Percentiles rank a stretch among this genome's conserved stretches.
phyloP scores from a whole-genome alignment of 2,113 vertebrate genomes.

The Sylvia atricapilla region DNA sequence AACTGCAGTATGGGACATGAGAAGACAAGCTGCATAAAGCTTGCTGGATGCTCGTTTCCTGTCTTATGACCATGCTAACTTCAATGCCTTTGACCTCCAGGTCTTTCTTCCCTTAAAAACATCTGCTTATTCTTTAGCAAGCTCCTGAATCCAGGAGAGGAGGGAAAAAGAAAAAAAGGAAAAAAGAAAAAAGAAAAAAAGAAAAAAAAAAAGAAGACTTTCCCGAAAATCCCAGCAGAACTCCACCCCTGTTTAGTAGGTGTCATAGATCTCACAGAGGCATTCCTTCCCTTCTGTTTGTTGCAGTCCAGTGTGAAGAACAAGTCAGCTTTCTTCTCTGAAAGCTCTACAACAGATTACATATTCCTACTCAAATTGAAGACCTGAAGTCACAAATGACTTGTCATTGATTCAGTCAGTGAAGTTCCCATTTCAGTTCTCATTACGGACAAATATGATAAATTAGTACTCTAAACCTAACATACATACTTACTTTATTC shows the following conservation, averaged over 20 bases:
- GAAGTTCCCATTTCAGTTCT: background rate
- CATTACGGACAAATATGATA: background rate
- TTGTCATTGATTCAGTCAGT: background rate
- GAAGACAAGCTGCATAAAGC: background rate
- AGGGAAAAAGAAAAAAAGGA: background rate
- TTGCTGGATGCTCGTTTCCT: background rate
- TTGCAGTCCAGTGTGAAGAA: background rate
- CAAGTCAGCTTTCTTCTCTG: background rate
- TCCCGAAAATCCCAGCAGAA: constrained; percentile 13
- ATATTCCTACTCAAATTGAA: background rate
- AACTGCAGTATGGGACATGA: background rate
- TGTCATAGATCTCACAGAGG: background rate
- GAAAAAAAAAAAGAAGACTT: background rate
- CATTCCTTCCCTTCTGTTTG: background rate
- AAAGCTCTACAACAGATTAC: background rate
- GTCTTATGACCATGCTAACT: background rate
- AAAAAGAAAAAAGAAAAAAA: background rate
- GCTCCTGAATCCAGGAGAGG: background rate
- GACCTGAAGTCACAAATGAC: background rate
- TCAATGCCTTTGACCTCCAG: background rate
- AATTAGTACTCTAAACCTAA: background rate
- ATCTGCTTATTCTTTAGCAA: background rate
- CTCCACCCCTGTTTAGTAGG: background rate
- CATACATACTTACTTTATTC: background rate
- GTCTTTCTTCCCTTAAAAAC: background rate